Percentiles rank a stretch among this genome's conserved stretches.
Conservation (phyloP, 2,113 vertebrate species). For the Pogona vitticeps region DNA sequence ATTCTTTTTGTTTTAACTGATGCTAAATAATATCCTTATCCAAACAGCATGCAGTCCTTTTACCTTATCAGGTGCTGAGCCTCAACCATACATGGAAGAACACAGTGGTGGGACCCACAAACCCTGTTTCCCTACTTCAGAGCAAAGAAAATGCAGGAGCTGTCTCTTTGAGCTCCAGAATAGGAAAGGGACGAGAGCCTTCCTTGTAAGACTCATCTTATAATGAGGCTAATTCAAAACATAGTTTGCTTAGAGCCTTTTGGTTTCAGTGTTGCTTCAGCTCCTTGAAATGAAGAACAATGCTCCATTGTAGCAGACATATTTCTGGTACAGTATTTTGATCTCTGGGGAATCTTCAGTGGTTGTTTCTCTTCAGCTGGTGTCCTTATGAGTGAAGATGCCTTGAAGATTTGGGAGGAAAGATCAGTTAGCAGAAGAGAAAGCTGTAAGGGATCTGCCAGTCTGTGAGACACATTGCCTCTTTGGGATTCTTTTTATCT, state of each 20-base stretch:
- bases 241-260: background rate
- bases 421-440: background rate
- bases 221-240: background rate
- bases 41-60: background rate
- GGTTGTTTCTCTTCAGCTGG: conserved; percentile 26
- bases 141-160: background rate
- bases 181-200: background rate
- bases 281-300: background rate
- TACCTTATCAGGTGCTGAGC: background rate
- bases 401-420: conserved; percentile 22
- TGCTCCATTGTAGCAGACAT: background rate
- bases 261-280: background rate
- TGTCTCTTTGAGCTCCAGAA: background rate
- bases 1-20: background rate
- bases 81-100: background rate
- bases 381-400: conserved; percentile 10
- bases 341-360: background rate
- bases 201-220: background rate
- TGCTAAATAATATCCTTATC: too few species aligned
- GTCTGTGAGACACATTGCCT: background rate
- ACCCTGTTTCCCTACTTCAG: background rate
- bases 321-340: conserved; percentile 1
- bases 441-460: background rate
- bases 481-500: background rate
- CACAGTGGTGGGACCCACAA: background rate